phyloP scores from a whole-genome alignment of 2,888 invertebrate species.

The Pseudococcus jackbeardsleyi region DNA sequence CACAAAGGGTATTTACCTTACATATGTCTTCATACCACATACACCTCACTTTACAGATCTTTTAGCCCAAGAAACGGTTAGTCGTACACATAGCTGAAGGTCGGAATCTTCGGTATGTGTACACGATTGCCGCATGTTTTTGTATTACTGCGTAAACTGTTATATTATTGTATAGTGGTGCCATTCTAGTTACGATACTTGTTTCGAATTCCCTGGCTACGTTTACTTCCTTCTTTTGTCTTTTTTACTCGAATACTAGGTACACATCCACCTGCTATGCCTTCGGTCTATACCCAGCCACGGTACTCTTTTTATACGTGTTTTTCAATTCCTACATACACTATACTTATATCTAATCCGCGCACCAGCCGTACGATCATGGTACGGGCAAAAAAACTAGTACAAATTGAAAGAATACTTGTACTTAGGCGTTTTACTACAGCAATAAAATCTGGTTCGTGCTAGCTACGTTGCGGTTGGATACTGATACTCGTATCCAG shows the following conservation, averaged over 20 bases:
- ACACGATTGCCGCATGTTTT: conserved; percentile 57
- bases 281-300: not conserved
- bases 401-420: conserved; percentile 28
- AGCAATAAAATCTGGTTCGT: conserved; percentile 42
- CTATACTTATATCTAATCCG: not conserved
- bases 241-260: conserved; percentile 26
- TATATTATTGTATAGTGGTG: conserved; percentile 34
- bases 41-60: not conserved
- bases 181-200: conserved; percentile 63
- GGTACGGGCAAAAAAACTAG: conserved; percentile 17
- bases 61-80: conserved; percentile 45
- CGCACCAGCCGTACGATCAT: not conserved
- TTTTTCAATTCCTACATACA: conserved; percentile 20
- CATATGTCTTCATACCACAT: not conserved
- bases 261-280: conserved; percentile 38
- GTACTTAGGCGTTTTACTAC: conserved; percentile 15
- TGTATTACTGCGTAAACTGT: conserved; percentile 48
- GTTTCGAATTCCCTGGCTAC: conserved; percentile 60
- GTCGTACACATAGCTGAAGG: conserved; percentile 14
- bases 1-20: not conserved
- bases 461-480: not conserved
- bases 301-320: conserved; percentile 28
- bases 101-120: conserved; percentile 53
- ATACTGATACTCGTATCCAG: not conserved
- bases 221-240: conserved; percentile 64